Percentiles rank a stretch among this genome's conserved stretches.
These are phyloP conservation scores for Metaphire vulgaris DNA, from an alignment of 1,140 invertebrate species.

Conservation along the genomic window DNA sequence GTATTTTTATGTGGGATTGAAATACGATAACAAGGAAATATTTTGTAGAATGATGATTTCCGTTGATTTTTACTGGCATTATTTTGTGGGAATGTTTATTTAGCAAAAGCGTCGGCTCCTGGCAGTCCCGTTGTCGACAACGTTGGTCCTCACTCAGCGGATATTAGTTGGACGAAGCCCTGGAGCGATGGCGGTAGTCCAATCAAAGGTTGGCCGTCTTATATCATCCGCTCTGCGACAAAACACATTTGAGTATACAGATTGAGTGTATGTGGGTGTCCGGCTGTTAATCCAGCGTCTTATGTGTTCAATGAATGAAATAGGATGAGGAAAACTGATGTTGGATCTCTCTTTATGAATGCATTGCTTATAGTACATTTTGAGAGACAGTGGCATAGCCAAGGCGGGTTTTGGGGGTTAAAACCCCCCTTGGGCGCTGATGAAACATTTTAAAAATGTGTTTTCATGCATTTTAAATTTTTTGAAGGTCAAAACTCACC, in stretches of 20 bases:
- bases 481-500: too few species aligned
- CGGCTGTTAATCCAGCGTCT: not conserved
- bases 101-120: conserved; percentile 57
- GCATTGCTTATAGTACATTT: not conserved
- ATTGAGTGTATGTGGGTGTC: not conserved
- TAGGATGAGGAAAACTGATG: not conserved
- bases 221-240: not conserved
- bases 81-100: not conserved
- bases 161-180: conserved; percentile 81
- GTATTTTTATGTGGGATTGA: not conserved
- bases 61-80: not conserved
- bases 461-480: too few species aligned
- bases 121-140: conserved; percentile 68
- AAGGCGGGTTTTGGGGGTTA: too few species aligned
- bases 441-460: too few species aligned
- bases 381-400: not conserved
- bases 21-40: not conserved
- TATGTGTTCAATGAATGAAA: not conserved
- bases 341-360: not conserved
- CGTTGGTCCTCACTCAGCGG: conserved; percentile 70
- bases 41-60: not conserved
- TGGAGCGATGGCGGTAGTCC: conserved; percentile 88
- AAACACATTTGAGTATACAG: not conserved
- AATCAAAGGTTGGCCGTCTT: conserved; percentile 58
- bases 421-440: too few species aligned